Evolutionary conservation across 2,888 invertebrate species (phyloP), one percentile per base, ranked within the genome.

Genomic region (Andrena dorsata): DNA sequence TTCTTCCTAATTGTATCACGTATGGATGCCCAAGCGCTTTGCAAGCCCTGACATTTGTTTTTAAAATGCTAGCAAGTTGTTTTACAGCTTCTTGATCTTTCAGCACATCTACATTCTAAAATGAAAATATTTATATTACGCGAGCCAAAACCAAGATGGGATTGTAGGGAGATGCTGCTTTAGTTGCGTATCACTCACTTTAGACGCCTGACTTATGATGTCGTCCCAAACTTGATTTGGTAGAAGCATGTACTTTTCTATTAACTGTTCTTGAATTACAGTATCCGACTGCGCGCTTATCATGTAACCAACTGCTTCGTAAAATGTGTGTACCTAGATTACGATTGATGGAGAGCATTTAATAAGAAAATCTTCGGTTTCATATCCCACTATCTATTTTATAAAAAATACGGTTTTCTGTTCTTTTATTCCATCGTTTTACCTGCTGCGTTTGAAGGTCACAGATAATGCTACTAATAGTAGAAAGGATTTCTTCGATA

Each of bases 201-300:
- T 98, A 60, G 98, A 98, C 76, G 99, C 99, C 94, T 98, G 98
- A 90, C 97, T 97, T 91, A 99, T 99, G 76, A 99, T 98, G 91
- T 99, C 99, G 94, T 99, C 99, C 99, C 99, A 99, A 41, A 96
- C 98, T 95, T 98, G 98, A 95, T 99, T 99, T 16, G 99, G 99
- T 86, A 99, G 95, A 91, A 97, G 95, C 99, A 99, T 99, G 92
- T 99, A 99, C 91, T 98, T 98, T 92, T 99, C 99, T 92, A 99
- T 99, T 53, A 99, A 96, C 85, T 96, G 96, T 94, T 99, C 99
- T 94, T 99, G 99, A 49, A 97, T 96, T 64, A 97, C 96, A 91
- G 97, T 96, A 94, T 99, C 99, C 20, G 97, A 96, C 94, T 99
- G 98, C 61, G 99, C 98, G 93, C 97, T 97, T 92, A 99, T 99